These are phyloP conservation scores for Hydraecia micacea DNA, from an alignment of 2,888 invertebrate species.

Conservation along the genomic window DNA sequence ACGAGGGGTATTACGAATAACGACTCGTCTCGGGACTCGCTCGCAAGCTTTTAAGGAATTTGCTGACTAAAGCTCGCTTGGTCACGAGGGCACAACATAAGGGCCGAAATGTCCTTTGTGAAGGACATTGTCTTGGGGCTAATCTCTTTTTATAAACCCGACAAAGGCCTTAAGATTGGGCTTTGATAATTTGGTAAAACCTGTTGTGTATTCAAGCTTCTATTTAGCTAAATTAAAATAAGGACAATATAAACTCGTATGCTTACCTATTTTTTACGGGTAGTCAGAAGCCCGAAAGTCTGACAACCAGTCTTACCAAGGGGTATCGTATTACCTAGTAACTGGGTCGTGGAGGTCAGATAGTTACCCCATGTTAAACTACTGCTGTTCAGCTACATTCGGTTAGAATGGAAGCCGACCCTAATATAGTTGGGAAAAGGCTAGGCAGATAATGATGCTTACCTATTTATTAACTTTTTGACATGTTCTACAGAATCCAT, in stretches of 20 bases:
- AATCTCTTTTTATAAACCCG: constrained; percentile 45
- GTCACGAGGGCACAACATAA: constrained; percentile 7
- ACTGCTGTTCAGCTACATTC: neutral
- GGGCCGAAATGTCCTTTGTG: constrained; percentile 30
- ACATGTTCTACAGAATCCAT: too few species aligned
- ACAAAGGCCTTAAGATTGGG: constrained; percentile 26
- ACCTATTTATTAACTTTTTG: too few species aligned
- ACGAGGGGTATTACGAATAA: constrained; percentile 11
- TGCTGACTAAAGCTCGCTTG: constrained; percentile 39
- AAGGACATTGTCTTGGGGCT: constrained; percentile 44
- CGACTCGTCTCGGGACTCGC: constrained; percentile 3
- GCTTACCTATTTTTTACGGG: too few species aligned
- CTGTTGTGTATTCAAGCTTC: neutral
- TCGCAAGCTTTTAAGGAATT: constrained; percentile 43
- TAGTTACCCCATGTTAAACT: neutral
- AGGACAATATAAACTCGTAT: too few species aligned
- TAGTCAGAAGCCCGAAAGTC: too few species aligned
- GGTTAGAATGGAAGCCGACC: neutral
- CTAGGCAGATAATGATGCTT: neutral
- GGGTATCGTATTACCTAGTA: neutral
- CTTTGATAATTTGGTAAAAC: constrained; percentile 24
- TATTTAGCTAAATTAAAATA: neutral
- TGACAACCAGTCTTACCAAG: neutral
- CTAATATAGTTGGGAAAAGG: neutral
- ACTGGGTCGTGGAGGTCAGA: neutral